Conservation (phyloP, 2,113 vertebrate species). For the Oryctolagus cuniculus region DNA sequence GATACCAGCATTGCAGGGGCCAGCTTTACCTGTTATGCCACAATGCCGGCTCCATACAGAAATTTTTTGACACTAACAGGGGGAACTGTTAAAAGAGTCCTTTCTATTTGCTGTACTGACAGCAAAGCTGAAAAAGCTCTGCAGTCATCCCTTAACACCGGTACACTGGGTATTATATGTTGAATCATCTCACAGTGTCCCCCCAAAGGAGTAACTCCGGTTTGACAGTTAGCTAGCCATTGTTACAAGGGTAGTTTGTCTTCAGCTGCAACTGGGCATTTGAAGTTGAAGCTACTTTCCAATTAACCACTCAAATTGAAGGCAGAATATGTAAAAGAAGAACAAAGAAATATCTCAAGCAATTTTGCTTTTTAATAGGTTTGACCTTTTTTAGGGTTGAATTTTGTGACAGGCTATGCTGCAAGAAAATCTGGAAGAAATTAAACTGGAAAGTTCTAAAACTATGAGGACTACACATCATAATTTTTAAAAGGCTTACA, state of each 20-base stretch:
- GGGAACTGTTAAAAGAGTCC: background rate
- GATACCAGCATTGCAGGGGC: no score
- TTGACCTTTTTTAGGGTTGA: slow-evolving; percentile 78
- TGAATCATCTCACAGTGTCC: background rate
- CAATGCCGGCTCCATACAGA: no score
- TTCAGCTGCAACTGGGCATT: background rate
- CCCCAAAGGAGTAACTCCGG: background rate
- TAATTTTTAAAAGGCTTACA: slow-evolving; percentile 40
- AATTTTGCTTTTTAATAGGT: slow-evolving; percentile 75
- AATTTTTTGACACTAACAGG: background rate
- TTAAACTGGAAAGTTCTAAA: slow-evolving; percentile 65
- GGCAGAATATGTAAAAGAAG: slow-evolving; percentile 18
- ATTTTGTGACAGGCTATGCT: slow-evolving; percentile 64
- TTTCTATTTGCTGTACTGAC: background rate
- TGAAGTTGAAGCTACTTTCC: slow-evolving; percentile 50
- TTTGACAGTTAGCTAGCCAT: background rate
- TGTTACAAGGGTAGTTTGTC: background rate
- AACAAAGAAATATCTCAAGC: slow-evolving; percentile 36
- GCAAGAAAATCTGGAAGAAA: slow-evolving; percentile 66
- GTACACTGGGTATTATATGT: background rate
- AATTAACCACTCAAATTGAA: slow-evolving; percentile 69
- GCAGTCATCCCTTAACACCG: background rate
- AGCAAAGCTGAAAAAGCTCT: background rate
- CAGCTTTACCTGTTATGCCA: no score
- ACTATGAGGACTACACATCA: slow-evolving; percentile 49